Conservation (phyloP, 2,888 invertebrate genomes). For the Leptopilina myrica region DNA sequence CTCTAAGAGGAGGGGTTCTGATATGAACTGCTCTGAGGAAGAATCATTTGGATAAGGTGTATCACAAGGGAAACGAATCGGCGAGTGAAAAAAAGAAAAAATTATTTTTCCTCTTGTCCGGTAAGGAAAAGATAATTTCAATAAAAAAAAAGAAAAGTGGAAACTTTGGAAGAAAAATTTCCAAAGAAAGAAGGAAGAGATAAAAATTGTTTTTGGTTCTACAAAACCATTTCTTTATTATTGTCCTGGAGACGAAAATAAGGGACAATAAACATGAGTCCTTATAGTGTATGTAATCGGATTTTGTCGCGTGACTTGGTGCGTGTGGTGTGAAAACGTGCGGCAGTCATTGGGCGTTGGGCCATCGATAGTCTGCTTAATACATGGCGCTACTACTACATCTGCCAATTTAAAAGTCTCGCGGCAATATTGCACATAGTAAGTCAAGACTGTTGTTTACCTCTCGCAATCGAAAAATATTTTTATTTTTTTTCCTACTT, state of each 20-base stretch:
- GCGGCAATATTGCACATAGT: conserved; percentile 32
- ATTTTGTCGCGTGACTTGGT: conserved; percentile 59
- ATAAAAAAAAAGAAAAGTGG: not conserved
- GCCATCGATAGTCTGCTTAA: conserved; percentile 27
- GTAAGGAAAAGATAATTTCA: not conserved
- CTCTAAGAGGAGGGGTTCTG: conserved; percentile 52
- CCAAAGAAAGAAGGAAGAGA: not conserved
- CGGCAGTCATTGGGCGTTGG: conserved; percentile 39
- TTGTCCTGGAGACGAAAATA: not conserved
- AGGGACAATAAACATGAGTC: conserved; percentile 25
- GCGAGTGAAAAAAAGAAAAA: conserved; percentile 34
- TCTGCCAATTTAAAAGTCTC: conserved; percentile 28
- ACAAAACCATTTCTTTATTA: not conserved
- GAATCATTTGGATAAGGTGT: conserved; percentile 14
- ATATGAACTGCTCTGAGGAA: conserved; percentile 51
- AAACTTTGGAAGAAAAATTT: not conserved
- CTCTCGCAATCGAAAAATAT: too few species aligned
- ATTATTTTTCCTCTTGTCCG: conserved; percentile 6
- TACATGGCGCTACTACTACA: conserved; percentile 30
- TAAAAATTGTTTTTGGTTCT: not conserved
- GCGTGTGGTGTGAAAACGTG: conserved; percentile 48
- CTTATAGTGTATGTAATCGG: conserved; percentile 55
- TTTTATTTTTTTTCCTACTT: too few species aligned
- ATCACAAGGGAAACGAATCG: conserved; percentile 25
- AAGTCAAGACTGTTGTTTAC: not conserved